Evolutionary conservation across 2,113 vertebrate species (phyloP), one percentile per base, ranked within the genome.

Genomic region (Cricetomys ansorgei): DNA sequence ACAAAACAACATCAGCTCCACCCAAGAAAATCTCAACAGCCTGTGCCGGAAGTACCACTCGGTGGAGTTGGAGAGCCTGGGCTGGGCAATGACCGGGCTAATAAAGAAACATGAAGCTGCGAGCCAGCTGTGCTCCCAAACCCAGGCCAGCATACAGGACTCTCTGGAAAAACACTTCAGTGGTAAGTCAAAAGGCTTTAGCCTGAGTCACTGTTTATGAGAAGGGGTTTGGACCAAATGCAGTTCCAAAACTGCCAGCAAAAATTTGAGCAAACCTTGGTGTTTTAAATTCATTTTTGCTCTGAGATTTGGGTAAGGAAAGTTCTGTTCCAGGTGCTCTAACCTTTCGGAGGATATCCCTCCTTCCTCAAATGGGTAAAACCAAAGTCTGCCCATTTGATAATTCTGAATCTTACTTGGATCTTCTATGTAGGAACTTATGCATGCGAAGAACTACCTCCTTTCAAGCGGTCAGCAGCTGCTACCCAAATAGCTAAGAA

Each of bases 41-140:
- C 98, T 99, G 57, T 99, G 99, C 96, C 99, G 99, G 91, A 99
- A 99, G 37, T 99, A 99, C 97, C 99, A 99, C 48, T 99, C 99
- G 0, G 97, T 96, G 17, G 99, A 99, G 96, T 97, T 99, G 97
- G 99, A 99, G 89, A 94, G 91, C 89, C 98, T 99, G 94, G 99
- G 99, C 21, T 90, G 98, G 88, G 98, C 98, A n/a, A 97, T 99
- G 98, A 99, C 99, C 0, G 98, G 98, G 11, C 98, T 99, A 59
- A 98, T 98, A 94, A 99, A 99, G 97, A 99, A 99, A 55, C 99
- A 99, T 0, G 99, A 99, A 96, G 98, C 98, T 16, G 98, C 99
- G 17, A 99, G 98, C 88, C 99, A 99, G 95, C 97, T 98, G 72
- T 99, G 99, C 96, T 98, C 98, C 96, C 99, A 98, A 97, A 99